phyloP scores from a whole-genome alignment of 2,113 vertebrate genomes.

The Lynx canadensis region DNA sequence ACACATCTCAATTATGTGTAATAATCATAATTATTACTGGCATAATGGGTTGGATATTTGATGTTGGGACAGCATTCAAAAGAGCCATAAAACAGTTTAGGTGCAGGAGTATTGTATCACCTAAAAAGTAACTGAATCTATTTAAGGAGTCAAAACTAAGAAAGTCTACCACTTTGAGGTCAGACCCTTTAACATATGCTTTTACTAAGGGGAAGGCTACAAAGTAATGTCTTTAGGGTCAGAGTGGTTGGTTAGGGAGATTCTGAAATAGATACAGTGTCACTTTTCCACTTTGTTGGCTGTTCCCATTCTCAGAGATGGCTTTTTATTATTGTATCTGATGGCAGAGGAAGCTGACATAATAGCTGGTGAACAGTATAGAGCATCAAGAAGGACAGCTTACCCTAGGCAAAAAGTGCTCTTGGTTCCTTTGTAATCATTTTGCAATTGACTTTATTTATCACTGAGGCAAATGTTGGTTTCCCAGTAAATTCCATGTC shows the following conservation, averaged over 20 bases:
- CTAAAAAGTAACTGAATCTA: background rate
- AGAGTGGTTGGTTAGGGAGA: background rate
- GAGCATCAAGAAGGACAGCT: background rate
- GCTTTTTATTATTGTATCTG: background rate
- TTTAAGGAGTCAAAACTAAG: slow-evolving; percentile 5
- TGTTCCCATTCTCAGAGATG: background rate
- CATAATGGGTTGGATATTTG: background rate
- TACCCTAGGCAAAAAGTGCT: background rate
- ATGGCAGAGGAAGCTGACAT: background rate
- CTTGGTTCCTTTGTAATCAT: background rate
- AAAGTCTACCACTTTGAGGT: background rate
- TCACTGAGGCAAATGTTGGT: background rate
- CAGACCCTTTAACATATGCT: background rate
- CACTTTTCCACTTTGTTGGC: background rate
- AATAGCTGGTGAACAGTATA: background rate
- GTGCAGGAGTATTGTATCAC: background rate
- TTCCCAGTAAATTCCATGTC: background rate
- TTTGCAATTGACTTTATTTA: slow-evolving; percentile 16
- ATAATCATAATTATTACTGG: background rate
- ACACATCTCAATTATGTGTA: slow-evolving; percentile 23
- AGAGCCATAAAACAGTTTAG: background rate
- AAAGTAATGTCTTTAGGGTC: background rate
- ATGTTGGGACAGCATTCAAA: background rate
- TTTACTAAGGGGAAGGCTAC: background rate
- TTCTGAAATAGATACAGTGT: background rate